These are phyloP conservation scores for Oryzias javanicus DNA, from an alignment of 2,113 vertebrate species.

Conservation along the genomic window DNA sequence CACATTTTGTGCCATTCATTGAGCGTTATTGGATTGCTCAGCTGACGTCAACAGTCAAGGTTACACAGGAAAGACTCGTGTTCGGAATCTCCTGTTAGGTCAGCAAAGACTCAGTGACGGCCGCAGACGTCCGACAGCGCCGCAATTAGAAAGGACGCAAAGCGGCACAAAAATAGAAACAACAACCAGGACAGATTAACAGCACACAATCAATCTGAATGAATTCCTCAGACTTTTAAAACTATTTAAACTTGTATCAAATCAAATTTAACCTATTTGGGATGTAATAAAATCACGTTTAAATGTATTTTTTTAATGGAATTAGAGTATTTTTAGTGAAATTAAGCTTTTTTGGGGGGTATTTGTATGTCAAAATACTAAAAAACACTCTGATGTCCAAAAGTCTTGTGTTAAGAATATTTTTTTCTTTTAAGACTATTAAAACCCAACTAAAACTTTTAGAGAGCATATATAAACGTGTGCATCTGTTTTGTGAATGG, in stretches of 20 bases:
- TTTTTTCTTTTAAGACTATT: too few species aligned
- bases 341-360: not conserved
- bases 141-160: slow-evolving; percentile 32
- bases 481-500: slow-evolving; percentile 46
- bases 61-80: slow-evolving; percentile 8
- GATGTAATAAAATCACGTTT: too few species aligned
- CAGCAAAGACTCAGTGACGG: slow-evolving; percentile 23
- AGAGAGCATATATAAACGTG: not conserved
- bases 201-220: not conserved
- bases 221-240: too few species aligned
- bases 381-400: too few species aligned
- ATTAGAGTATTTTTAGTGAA: too few species aligned
- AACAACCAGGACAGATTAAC: not conserved
- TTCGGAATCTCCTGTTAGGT: slow-evolving; percentile 33
- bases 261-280: too few species aligned
- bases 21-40: slow-evolving; percentile 53
- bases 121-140: slow-evolving; percentile 1
- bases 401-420: too few species aligned
- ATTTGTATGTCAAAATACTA: not conserved
- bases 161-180: slow-evolving; percentile 1
- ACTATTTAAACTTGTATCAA: too few species aligned
- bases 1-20: not conserved
- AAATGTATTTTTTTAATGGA: too few species aligned
- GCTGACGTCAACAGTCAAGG: slow-evolving; percentile 40
- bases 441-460: too few species aligned